Conservation (phyloP, 2,113 vertebrate species). For the Carettochelys insculpta region DNA sequence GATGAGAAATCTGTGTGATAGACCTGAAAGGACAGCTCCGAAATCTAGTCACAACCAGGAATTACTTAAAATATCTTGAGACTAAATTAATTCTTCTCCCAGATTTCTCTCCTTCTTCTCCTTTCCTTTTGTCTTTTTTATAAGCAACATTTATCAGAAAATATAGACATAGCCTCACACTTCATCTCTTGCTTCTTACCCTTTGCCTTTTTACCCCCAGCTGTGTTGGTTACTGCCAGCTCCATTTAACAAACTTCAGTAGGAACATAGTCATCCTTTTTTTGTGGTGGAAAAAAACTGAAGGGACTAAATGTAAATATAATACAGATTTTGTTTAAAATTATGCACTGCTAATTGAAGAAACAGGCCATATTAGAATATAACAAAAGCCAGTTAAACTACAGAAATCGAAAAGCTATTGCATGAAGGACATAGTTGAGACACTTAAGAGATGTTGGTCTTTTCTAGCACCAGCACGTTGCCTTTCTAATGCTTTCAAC, state of each 20-base stretch:
- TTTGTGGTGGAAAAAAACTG: slow-evolving; percentile 28
- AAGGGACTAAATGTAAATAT: slow-evolving; percentile 10
- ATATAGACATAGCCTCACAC: background rate
- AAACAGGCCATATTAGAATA: slow-evolving; percentile 36
- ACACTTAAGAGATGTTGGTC: background rate
- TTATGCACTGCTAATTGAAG: slow-evolving; percentile 49
- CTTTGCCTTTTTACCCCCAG: background rate
- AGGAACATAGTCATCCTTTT: slow-evolving; percentile 20
- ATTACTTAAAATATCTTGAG: slow-evolving; percentile 32
- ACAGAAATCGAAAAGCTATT: background rate
- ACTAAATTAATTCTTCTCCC: slow-evolving; percentile 22
- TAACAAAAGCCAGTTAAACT: background rate
- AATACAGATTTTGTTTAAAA: slow-evolving; percentile 60
- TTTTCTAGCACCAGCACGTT: background rate
- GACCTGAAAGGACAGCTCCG: background rate
- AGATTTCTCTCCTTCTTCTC: background rate
- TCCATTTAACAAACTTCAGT: slow-evolving; percentile 38
- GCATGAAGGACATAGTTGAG: background rate
- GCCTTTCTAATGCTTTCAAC: background rate
- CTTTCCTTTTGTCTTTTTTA: background rate
- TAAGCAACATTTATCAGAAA: slow-evolving; percentile 22
- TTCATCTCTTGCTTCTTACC: slow-evolving; percentile 5
- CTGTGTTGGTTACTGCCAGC: slow-evolving; percentile 13
- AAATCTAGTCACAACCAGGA: background rate
- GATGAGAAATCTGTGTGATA: background rate